Evolutionary conservation across 2,113 vertebrate genomes (phyloP), one percentile per base, ranked within the genome.

Genomic region (Lepus timidus): DNA sequence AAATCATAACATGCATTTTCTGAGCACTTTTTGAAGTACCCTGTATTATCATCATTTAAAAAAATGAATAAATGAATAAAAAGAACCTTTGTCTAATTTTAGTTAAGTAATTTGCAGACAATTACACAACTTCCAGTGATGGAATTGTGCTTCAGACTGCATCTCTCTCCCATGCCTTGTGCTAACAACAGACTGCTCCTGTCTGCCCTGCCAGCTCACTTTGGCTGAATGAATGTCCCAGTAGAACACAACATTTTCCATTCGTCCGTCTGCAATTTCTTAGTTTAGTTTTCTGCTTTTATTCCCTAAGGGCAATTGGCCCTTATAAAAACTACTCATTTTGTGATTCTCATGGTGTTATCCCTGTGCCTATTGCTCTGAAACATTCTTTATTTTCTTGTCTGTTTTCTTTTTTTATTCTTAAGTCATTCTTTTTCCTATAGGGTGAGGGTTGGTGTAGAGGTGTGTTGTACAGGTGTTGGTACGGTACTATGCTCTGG

Each of bases 181-280:
- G 44, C 44, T 44, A 44, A 7, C 44, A 44, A 44, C 44, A 44
- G 55, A 14, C 12, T 58, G 14, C 55, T 58, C 12, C 55, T 58
- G 55, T 6, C 19, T 58, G 17, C 55, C 23, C 44, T 6, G 5
- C 13, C 3, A 11, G 25, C 22, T 62, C 2, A 4, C 62, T 67
- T 65, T 20, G 17, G 31, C 14, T 22, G 20, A 67, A 8, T 12
- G 55, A 36, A 2, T 74, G 39, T 70, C 33, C n/a, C 27, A 4
- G 16, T 8, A 52, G 49, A 20, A 44, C 23, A 19, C 1, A n/a
- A 10, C 2, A 0, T 9, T 31, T 19, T 20, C 27, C 29, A 0
- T 36, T 3, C 44, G 16, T 58, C 22, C 29, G 4, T 80, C 33
- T n/a, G 61, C 75, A 36, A 58, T 33, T 6, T 27, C 49, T 86